Base-by-base conservation (phyloP, 1,140 invertebrate genomes). In the Andricus grossulariae region DNA sequence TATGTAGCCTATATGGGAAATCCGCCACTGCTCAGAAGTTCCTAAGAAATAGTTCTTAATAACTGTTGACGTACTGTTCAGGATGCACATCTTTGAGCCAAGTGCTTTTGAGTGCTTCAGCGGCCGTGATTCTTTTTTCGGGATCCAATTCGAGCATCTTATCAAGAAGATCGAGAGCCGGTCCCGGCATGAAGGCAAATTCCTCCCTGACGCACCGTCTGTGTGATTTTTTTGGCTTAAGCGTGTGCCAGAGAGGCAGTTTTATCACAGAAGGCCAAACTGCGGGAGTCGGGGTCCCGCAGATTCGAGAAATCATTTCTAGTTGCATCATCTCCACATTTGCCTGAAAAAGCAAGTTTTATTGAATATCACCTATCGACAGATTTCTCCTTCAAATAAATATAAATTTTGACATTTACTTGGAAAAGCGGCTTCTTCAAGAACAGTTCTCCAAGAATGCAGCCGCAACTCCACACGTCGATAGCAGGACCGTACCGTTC, bases 381-480 rank as follows among this genome's bases (percentile, higher is more conserved):
- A 76, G 4, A 55, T 6, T 21, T 15, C 19, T 16, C 3, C 16
- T 11, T 70, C 15, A 18, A 32, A 57, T 51, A 50, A 73, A 18
- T 74, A 79, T 78, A 72, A 76, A 71, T 76, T 3, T 54, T 54
- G 15, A 25, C 21, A 70, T 51, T 84, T 91, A 96, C 95, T 92
- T 97, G 97, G 90, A 99, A 99, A 45, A 99, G 93, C 7, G 99
- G 98, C 86, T 98, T 97, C 87, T 98, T 99, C 4, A 95, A 94
- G 90, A 99, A 99, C 50, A 99, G 92, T 93, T 99, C 99, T 2
- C 98, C 99, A 45, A 99, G 93, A 85, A 99, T 99, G 89, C 99
- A 99, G 32, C 99, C 99, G 91, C 98, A 99, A 86, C 98, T 99
- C 99, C 99, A 99, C 16, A 99, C 97, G 92, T 99, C 99, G 83